Conservation (phyloP, 2,888 invertebrate genomes). For the Amblyjoppa fuscipennis region DNA sequence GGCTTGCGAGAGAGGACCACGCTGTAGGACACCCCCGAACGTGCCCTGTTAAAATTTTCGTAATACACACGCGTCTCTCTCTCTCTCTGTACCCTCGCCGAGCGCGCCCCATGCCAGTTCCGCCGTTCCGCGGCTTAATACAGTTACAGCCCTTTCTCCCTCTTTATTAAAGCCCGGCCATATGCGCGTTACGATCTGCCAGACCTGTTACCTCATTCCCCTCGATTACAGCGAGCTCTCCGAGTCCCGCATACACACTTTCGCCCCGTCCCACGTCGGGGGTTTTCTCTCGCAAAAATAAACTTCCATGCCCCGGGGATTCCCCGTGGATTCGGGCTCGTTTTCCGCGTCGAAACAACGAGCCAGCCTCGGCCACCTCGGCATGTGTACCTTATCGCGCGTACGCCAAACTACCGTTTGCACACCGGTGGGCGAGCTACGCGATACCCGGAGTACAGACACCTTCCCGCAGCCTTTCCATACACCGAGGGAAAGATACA, state of each 20-base stretch:
- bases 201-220: slow-evolving; percentile 39
- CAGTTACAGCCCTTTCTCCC: slow-evolving; percentile 66
- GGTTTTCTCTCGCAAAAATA: slow-evolving; percentile 56
- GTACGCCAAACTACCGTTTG: slow-evolving; percentile 51
- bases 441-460: not conserved
- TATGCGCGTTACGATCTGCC: slow-evolving; percentile 71
- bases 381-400: slow-evolving; percentile 57
- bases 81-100: slow-evolving; percentile 19
- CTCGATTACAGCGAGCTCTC: slow-evolving; percentile 24
- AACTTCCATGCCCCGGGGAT: slow-evolving; percentile 47
- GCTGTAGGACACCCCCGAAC: slow-evolving; percentile 61
- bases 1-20: slow-evolving; percentile 39
- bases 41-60: slow-evolving; percentile 65
- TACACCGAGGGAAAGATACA: slow-evolving; percentile 9
- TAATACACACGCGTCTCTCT: slow-evolving; percentile 59
- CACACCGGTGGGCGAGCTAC: slow-evolving; percentile 23
- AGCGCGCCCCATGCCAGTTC: slow-evolving; percentile 52
- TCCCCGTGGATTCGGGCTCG: slow-evolving; percentile 54
- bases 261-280: slow-evolving; percentile 3
- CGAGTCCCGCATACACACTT: slow-evolving; percentile 25
- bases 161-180: slow-evolving; percentile 70
- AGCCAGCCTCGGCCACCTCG: slow-evolving; percentile 34
- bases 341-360: slow-evolving; percentile 57
- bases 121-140: slow-evolving; percentile 61
- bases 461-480: slow-evolving; percentile 3